These are phyloP conservation scores for Phasia obesa DNA, from an alignment of 2,888 invertebrate genomes.

Conservation along the genomic window DNA sequence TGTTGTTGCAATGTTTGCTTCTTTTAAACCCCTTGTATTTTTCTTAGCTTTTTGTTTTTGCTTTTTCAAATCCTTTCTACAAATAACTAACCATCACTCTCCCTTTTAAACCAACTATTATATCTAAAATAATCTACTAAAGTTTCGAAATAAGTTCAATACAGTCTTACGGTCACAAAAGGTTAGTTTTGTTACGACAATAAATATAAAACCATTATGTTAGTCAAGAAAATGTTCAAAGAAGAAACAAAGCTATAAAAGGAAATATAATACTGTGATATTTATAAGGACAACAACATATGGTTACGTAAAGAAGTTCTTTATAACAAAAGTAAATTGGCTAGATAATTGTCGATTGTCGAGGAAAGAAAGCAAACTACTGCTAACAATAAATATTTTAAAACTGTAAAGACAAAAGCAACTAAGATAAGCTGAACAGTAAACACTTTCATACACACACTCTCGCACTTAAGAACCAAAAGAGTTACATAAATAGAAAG, in stretches of 20 bases:
- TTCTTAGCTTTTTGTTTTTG: neutral
- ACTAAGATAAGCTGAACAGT: constrained; percentile 38
- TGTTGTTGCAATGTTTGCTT: too few species aligned
- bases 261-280: constrained; percentile 35
- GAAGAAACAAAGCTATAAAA: constrained; percentile 22
- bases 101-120: constrained; percentile 12
- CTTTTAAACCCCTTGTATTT: neutral
- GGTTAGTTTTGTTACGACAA: constrained; percentile 40
- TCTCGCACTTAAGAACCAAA: constrained; percentile 18
- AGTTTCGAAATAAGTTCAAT: constrained; percentile 37
- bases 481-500: constrained; percentile 41
- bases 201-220: constrained; percentile 47
- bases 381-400: constrained; percentile 33
- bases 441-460: constrained; percentile 5
- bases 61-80: neutral
- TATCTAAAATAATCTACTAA: constrained; percentile 40
- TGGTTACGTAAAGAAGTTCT: constrained; percentile 36
- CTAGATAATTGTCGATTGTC: constrained; percentile 66
- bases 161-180: constrained; percentile 55
- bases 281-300: constrained; percentile 46
- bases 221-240: constrained; percentile 12
- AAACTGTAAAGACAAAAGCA: constrained; percentile 39
- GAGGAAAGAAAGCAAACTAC: constrained; percentile 12
- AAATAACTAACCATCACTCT: constrained; percentile 31
- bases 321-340: constrained; percentile 60